These are phyloP conservation scores for Thaumetopoea pityocampa DNA, from an alignment of 1,140 invertebrate species.

Conservation along the genomic window DNA sequence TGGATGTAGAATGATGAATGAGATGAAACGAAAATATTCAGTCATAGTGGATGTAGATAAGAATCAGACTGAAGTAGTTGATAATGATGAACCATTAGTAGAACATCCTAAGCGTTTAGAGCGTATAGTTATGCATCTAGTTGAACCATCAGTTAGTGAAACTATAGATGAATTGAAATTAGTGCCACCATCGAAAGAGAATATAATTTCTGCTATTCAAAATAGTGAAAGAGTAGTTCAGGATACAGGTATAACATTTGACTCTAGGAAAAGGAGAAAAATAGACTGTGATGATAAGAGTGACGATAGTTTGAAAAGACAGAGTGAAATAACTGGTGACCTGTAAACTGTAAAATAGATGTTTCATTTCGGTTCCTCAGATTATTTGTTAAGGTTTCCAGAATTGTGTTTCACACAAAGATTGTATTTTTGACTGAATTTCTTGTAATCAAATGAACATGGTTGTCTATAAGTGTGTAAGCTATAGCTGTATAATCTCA, in stretches of 20 bases:
- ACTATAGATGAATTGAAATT: constrained; percentile 44
- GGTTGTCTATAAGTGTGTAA: too few relatives aligned
- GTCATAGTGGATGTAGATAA: constrained; percentile 78
- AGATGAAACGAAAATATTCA: constrained; percentile 87
- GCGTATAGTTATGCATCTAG: constrained; percentile 81
- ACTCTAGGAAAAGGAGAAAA: constrained; percentile 61
- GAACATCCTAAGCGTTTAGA: constrained; percentile 83
- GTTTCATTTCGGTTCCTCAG: constrained; percentile 29
- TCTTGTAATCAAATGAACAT: too few relatives aligned
- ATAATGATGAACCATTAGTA: constrained; percentile 71
- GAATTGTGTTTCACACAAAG: too few relatives aligned
- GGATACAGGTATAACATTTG: constrained; percentile 60
- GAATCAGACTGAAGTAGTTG: constrained; percentile 33
- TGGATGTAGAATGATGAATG: constrained; percentile 80
- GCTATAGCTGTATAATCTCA: too few relatives aligned
- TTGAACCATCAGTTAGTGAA: constrained; percentile 77
- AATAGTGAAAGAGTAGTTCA: constrained; percentile 65
- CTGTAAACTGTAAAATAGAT: constrained; percentile 18
- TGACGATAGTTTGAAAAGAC: constrained; percentile 56
- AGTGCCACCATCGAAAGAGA: constrained; percentile 63
- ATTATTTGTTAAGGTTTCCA: constrained; percentile 12
- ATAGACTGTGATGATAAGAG: constrained; percentile 34
- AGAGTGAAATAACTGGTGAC: constrained; percentile 30
- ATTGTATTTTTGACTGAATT: too few relatives aligned
- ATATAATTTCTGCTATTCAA: constrained; percentile 65